Evolutionary conservation across 2,888 invertebrate genomes (phyloP), one percentile per base, ranked within the genome.

Genomic region (Cephus nigrinus): DNA sequence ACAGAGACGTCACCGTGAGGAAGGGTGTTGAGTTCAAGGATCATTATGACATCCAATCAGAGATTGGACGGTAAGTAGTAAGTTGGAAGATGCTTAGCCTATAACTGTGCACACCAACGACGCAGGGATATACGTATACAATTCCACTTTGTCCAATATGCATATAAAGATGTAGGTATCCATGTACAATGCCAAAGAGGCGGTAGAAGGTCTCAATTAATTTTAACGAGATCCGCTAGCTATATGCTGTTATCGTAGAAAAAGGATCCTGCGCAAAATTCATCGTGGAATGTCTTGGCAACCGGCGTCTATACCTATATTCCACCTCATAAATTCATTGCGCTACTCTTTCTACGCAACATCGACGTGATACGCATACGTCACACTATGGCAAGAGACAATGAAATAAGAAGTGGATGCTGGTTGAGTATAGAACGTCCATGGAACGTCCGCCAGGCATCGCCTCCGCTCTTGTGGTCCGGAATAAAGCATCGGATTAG

Each of bases 31-130:
- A 98, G 92, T 97, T 98, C 85, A 96, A 97, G 90, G 95, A 97
- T 86, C 94, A 95, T 87, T 98, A 96, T 91, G 96, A 97, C 88
- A 94, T 98, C 91, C 94, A 97, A 86, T 95, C 96, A 78, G 97
- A 99, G 92, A 95, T 99, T 87, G 99, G 99, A 91, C 96, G 98
- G 98, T 98, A 93, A 94, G 93, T 90, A 55, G 55, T 55, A 55
- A 55, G 9, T 23, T 55, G 55, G 15, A 55, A 55, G 55, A 82
- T 83, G 73, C 31, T n/a, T 33, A 36, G 35, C 71, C 35, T 82
- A 78, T 71, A 55, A 55, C 23, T 23, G 55, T 55, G 23, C 23
- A 55, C 55, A 55, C 2, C 23, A 1, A 40, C 9, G 40, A 55
- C 23, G 23, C 23, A 55, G 0, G 40, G 2, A 15, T 9, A 40